Base-by-base conservation (phyloP, 2,113 vertebrate genomes). In the Gila orcuttii region DNA sequence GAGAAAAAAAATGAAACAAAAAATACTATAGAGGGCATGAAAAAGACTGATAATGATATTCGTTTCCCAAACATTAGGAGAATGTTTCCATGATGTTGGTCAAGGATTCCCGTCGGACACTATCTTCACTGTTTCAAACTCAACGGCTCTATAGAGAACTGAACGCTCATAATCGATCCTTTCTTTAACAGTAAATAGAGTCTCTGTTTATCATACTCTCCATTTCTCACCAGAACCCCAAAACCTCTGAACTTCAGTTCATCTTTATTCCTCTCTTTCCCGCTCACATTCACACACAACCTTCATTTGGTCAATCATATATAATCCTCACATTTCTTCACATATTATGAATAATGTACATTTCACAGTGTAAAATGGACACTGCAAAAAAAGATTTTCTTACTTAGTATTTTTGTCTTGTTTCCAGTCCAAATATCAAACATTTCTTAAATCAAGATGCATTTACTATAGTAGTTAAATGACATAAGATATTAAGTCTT, bases 81-180 rank as follows among this genome's bases (percentile, higher is more conserved):
- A 73, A 79, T 69, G 71, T 69, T 73, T 55, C 86, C 64, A 59
- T 11, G 8, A 73, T 79, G 31, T 78, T 64, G 50, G 79, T 79
- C 83, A 84, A 84, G 77, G 39, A 62, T 73, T 86, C 78, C 55
- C 84, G 31, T 84, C 45, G 21, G 66, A 86, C 87, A 88, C 11
- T 86, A 62, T 84, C 60, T 33, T 31, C 85, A 81, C 36, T 88
- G 87, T 88, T 86, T 75, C n/a, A 68, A 39, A 71, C 28, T 68
- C 81, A 82, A 69, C 64, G 59, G 88, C 77, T 84, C 47, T 62
- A 87, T 87, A 23, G 8, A 86, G 59, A 74, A 74, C 60, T 21
- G 15, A 55, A 28, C 60, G 11, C 73, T 82, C 73, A 89, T 78
- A 89, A 86, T 33, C 15, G 6, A 77, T 71, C 42, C 85, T 79